phyloP scores from a whole-genome alignment of 2,113 vertebrate genomes.

The Cynopterus brachyotis region DNA sequence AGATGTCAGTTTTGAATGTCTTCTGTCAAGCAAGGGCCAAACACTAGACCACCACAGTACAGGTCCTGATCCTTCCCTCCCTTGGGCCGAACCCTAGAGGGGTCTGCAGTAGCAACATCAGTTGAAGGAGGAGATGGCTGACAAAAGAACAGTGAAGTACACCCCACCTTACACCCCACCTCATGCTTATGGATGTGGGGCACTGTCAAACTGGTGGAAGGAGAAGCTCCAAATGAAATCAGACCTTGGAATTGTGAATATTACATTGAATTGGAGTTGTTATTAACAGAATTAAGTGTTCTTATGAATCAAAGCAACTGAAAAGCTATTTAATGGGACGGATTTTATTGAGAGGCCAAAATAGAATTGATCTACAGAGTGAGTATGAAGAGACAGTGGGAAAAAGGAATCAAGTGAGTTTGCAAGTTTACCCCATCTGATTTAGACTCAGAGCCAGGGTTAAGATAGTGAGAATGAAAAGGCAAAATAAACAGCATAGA shows the following conservation, averaged over 20 bases:
- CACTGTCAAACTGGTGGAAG: background rate
- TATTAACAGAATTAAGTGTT: background rate
- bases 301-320: background rate
- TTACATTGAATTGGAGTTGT: background rate
- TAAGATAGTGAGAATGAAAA: background rate
- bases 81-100: background rate
- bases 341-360: background rate
- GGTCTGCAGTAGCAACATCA: background rate
- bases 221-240: background rate
- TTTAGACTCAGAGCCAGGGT: background rate
- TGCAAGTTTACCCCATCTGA: background rate
- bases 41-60: background rate
- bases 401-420: background rate
- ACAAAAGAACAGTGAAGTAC: too few species aligned
- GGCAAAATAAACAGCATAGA: background rate
- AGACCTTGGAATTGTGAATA: background rate
- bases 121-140: background rate
- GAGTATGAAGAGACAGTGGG: background rate
- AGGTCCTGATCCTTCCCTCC: background rate
- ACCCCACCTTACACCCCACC: accelerated
- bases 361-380: background rate
- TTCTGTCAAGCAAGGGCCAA: background rate
- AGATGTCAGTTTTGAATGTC: background rate
- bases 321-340: background rate
- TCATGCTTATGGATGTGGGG: background rate